These are phyloP conservation scores for Phania funesta DNA, from an alignment of 2,888 invertebrate genomes.

Conservation along the genomic window DNA sequence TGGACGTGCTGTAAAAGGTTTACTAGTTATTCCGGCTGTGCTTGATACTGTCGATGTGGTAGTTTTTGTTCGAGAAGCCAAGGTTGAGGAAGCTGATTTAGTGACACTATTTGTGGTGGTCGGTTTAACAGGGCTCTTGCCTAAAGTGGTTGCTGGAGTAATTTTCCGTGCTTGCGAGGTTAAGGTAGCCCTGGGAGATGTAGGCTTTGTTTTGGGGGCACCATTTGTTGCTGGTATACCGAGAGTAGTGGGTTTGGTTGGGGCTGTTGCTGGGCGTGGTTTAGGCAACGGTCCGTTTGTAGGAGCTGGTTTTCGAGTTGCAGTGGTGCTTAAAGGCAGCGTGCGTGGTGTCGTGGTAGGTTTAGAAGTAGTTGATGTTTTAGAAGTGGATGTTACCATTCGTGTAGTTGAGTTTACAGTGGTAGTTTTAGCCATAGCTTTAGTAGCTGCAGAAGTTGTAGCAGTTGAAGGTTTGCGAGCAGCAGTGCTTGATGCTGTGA, in stretches of 20 bases:
- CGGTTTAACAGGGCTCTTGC: slow-evolving; percentile 72
- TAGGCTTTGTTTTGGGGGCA: slow-evolving; percentile 72
- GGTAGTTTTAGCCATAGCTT: slow-evolving; percentile 65
- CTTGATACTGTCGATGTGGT: slow-evolving; percentile 68
- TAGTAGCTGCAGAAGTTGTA: slow-evolving; percentile 60
- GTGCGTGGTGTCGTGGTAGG: slow-evolving; percentile 66
- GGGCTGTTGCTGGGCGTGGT: slow-evolving; percentile 68
- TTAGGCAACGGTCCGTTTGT: slow-evolving; percentile 68
- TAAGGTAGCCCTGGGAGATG: slow-evolving; percentile 76
- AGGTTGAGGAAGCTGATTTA: slow-evolving; percentile 39
- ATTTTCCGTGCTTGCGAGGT: slow-evolving; percentile 76
- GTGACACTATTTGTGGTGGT: slow-evolving; percentile 61
- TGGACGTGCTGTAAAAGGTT: slow-evolving; percentile 76
- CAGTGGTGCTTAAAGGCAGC: slow-evolving; percentile 36
- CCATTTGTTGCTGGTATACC: slow-evolving; percentile 69
- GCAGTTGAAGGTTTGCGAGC: slow-evolving; percentile 66
- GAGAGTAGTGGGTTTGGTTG: slow-evolving; percentile 71
- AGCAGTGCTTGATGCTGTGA: slow-evolving; percentile 28
- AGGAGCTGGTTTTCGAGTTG: slow-evolving; percentile 68
- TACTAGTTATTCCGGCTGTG: slow-evolving; percentile 68
- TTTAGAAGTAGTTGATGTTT: slow-evolving; percentile 60
- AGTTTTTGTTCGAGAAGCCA: slow-evolving; percentile 67
- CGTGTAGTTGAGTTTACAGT: slow-evolving; percentile 66
- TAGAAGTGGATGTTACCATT: slow-evolving; percentile 68
- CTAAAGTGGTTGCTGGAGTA: slow-evolving; percentile 40